Evolutionary conservation across 2,888 invertebrate species (phyloP).

Genomic region (Andrena hattorfiana): DNA sequence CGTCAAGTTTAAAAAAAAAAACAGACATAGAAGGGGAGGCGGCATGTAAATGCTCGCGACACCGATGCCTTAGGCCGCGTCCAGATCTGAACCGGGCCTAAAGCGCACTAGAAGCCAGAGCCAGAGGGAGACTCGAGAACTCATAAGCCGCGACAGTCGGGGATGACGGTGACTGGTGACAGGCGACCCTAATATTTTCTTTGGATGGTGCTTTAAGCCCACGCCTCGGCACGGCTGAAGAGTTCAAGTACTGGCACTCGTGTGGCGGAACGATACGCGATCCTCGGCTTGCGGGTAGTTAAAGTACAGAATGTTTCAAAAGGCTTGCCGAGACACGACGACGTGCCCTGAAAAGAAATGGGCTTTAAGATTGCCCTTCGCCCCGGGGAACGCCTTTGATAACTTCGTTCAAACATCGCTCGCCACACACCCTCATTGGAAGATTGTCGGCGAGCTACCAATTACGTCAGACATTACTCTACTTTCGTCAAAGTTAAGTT

Average conservation of each 20-base stretch:
- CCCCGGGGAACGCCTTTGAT: slow-evolving; percentile 22
- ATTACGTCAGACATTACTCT: not conserved
- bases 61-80: too few relatives aligned
- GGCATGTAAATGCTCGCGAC: slow-evolving; percentile 54
- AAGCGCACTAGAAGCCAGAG: slow-evolving; percentile 30
- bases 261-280: slow-evolving; percentile 35
- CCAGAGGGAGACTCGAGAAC: slow-evolving; percentile 38
- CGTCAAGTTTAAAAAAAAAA: slow-evolving; percentile 57
- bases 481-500: not conserved
- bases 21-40: slow-evolving; percentile 10
- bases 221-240: slow-evolving; percentile 53
- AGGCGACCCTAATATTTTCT: slow-evolving; percentile 75
- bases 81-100: too few relatives aligned
- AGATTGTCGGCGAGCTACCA: not conserved
- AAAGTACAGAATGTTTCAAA: slow-evolving; percentile 43
- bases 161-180: slow-evolving; percentile 47
- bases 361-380: not conserved
- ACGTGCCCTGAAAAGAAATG: not conserved
- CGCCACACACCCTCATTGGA: not conserved
- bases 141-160: slow-evolving; percentile 39
- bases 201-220: slow-evolving; percentile 68
- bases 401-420: slow-evolving; percentile 20
- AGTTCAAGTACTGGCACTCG: slow-evolving; percentile 48
- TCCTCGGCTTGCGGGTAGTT: slow-evolving; percentile 39
- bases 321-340: slow-evolving; percentile 1